These are phyloP conservation scores for Alauda arvensis DNA, from an alignment of 2,797 vertebrate genomes.

Conservation along the genomic window DNA sequence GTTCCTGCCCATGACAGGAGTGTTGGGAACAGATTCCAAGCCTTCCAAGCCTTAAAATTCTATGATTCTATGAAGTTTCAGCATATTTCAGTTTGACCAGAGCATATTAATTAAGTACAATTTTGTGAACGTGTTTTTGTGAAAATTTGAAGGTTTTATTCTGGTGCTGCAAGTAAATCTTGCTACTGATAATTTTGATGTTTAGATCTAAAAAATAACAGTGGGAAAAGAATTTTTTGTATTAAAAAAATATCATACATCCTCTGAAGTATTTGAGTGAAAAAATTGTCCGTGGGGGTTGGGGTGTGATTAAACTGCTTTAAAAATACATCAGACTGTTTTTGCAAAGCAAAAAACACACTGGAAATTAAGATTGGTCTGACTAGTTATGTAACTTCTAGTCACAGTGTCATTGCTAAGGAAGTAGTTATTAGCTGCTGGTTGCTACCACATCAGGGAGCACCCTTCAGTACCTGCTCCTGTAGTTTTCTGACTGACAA, in stretches of 20 bases:
- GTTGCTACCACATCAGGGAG: background rate
- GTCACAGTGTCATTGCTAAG: background rate
- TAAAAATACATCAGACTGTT: background rate
- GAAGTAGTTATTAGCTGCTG: background rate
- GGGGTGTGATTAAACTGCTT: accelerated
- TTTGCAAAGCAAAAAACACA: background rate
- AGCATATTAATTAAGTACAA: background rate
- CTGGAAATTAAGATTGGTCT: background rate
- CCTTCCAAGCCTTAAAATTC: background rate
- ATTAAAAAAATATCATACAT: background rate
- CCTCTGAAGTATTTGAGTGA: background rate
- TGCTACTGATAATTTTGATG: background rate
- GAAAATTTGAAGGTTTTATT: background rate
- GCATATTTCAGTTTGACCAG: background rate
- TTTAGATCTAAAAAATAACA: background rate
- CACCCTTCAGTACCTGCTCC: background rate
- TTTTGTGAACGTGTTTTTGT: background rate
- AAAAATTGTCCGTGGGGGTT: background rate
- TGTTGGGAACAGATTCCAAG: too few relatives aligned
- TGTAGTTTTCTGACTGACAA: background rate
- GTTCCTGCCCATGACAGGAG: too few relatives aligned
- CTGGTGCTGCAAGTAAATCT: background rate
- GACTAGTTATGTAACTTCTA: background rate
- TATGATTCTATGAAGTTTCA: background rate
- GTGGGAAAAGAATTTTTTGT: accelerated